Evolutionary conservation across 2,113 vertebrate species (phyloP).

Genomic region (Eulemur rufifrons): DNA sequence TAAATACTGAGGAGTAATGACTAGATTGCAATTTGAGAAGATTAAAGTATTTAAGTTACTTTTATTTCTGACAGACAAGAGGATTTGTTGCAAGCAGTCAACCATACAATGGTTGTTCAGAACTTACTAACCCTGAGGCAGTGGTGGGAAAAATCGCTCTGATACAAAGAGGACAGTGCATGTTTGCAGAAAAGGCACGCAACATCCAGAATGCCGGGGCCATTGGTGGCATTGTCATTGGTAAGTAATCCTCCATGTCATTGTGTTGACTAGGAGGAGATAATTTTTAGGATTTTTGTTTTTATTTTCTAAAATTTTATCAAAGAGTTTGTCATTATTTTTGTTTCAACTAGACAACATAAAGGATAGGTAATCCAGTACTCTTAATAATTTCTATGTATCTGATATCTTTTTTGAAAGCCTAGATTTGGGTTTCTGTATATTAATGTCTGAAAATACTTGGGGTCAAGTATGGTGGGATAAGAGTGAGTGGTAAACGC

Average conservation of each 20-base stretch:
- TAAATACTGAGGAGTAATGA: not conserved
- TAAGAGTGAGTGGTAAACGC: not conserved
- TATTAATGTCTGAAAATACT: not conserved
- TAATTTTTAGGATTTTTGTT: not conserved
- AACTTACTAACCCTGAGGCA: slow-evolving; percentile 92
- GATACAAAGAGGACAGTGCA: slow-evolving; percentile 97
- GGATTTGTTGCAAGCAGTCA: slow-evolving; percentile 95
- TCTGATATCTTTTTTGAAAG: not conserved
- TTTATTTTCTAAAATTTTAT: slow-evolving; percentile 18
- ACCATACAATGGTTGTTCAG: slow-evolving; percentile 95
- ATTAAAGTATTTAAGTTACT: slow-evolving; percentile 58
- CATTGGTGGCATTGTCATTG: slow-evolving; percentile 97
- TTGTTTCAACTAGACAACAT: not conserved
- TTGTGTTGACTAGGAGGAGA: not conserved
- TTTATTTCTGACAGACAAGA: slow-evolving; percentile 87
- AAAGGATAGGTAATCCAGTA: not conserved
- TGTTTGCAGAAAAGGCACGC: slow-evolving; percentile 99
- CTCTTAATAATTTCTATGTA: not conserved
- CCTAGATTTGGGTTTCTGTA: not conserved
- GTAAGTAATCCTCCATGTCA: slow-evolving; percentile 82
- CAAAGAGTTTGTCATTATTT: not conserved
- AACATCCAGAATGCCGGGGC: slow-evolving; percentile 97
- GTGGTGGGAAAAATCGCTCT: slow-evolving; percentile 95
- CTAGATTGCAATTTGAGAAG: slow-evolving; percentile 10
- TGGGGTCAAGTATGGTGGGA: not conserved